Base-by-base conservation (phyloP, 2,113 vertebrate species). In the Albula goreensis region DNA sequence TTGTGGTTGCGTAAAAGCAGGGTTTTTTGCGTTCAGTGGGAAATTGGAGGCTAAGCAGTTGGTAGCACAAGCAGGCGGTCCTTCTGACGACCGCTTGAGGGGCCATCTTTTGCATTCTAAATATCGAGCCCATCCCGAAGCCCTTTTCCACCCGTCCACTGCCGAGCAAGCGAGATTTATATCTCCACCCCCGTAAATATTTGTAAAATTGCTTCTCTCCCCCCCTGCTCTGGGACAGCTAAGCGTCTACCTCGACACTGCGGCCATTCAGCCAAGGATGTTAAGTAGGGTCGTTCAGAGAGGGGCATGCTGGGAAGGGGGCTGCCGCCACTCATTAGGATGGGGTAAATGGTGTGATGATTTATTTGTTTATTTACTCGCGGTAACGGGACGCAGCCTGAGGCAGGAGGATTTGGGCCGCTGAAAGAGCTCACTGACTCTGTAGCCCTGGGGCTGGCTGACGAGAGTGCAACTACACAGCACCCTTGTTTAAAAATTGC, bases 1-100 rank as follows among this genome's bases (percentile, higher is more conserved):
- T 81, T 89, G 91, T 85, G 88, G 90, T 90, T 89, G 88, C 92
- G 91, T 91, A 90, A 87, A 88, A 92, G 60, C 56, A 15, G 92
- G 89, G 83, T 91, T 91, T 92, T 90, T 82, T 81, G 87, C 86
- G 80, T 89, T 82, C 51, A 31, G 87, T 82, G 22, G 88, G 87
- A 56, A 56, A 6, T 7, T 7, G 7, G 53, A 56, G 53, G 53
- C 53, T 56, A 6, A 56, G 63, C 63, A n/a, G 63, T 4, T 6
- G 63, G 17, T 70, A 70, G 63, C 11, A 70, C 17, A 74, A n/a
- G 22, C 4, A 74, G 70, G 70, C 22, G 8, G 63, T 22, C 63
- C 2, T n/a, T 8, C 19, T 17, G 22, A 12, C 53, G 7, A 2
- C 12, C n/a, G n/a, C 13, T n/a, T 17, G 13, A 31, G 70, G 70